phyloP scores from a whole-genome alignment of 2,797 vertebrate genomes.

The Sebastes glaucus region DNA sequence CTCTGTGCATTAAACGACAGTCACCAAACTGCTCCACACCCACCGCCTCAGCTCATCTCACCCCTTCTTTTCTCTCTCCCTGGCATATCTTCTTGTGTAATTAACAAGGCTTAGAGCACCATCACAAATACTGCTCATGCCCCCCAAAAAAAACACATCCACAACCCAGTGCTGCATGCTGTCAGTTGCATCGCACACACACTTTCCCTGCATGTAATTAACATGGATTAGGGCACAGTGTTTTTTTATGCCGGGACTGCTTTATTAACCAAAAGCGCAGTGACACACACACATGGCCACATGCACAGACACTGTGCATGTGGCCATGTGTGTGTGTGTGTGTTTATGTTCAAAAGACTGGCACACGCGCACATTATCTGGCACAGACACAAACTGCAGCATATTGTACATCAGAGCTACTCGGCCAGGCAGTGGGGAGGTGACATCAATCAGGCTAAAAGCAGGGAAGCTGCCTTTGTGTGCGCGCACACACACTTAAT shows the following conservation, averaged over 20 bases:
- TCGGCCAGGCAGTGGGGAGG: constrained; percentile 41
- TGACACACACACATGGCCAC: background rate
- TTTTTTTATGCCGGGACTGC: constrained; percentile 49
- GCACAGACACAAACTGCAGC: constrained; percentile 37
- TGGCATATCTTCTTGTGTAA: constrained; percentile 75
- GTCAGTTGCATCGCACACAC: constrained; percentile 40
- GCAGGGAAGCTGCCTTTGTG: constrained; percentile 42
- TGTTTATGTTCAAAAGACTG: constrained; percentile 12
- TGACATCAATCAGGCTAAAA: constrained; percentile 71
- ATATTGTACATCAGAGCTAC: constrained; percentile 53
- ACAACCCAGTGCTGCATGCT: constrained; percentile 37
- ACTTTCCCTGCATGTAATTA: constrained; percentile 71
- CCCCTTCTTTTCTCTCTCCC: constrained; percentile 50
- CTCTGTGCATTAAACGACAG: constrained; percentile 51
- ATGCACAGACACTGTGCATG: background rate
- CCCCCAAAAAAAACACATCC: constrained; percentile 42
- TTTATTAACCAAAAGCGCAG: constrained; percentile 53
- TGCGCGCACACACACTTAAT: constrained; percentile 33
- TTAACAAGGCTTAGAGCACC: constrained; percentile 78
- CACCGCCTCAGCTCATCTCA: constrained; percentile 49
- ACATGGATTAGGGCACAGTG: constrained; percentile 66
- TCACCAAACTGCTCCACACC: constrained; percentile 58
- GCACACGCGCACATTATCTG: constrained; percentile 15
- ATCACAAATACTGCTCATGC: constrained; percentile 65
- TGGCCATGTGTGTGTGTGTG: background rate